These are phyloP conservation scores for Pachyuromys duprasi DNA, from an alignment of 2,797 vertebrate genomes.

Conservation along the genomic window DNA sequence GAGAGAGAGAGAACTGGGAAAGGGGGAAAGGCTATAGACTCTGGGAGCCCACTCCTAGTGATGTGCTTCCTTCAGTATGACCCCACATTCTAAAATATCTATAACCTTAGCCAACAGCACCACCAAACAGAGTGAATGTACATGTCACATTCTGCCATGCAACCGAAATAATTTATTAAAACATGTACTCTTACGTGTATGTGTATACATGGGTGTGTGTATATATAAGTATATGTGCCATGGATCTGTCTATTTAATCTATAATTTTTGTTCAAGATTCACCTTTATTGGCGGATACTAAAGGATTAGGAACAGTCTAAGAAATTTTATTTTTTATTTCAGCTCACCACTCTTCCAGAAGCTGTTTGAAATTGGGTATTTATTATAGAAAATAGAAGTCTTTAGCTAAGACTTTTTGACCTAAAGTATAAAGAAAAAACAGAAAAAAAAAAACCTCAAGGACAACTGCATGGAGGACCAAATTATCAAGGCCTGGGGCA, in stretches of 20 bases:
- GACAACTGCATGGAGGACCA: conserved; percentile 47
- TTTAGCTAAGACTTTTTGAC: conserved; percentile 72
- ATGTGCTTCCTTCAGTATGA: not conserved
- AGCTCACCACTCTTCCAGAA: not conserved
- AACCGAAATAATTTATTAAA: not conserved
- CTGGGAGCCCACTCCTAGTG: not conserved
- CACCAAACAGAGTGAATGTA: too few species aligned
- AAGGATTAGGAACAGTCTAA: not conserved
- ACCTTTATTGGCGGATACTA: not conserved
- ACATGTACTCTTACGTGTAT: not conserved
- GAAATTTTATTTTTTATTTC: not conserved
- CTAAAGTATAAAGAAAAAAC: not conserved
- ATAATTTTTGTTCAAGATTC: not conserved
- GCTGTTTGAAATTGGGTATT: conserved; percentile 54
- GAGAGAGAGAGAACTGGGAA: not conserved
- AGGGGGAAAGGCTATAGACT: not conserved
- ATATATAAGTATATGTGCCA: not conserved
- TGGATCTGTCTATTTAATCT: not conserved
- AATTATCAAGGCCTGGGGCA: conserved; percentile 61
- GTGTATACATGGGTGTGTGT: not conserved
- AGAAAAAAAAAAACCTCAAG: conserved; percentile 42
- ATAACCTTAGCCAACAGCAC: not conserved
- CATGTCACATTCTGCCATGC: not conserved
- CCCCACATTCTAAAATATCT: not conserved
- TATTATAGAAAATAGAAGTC: conserved; percentile 63